These are phyloP conservation scores for Maniola hyperantus DNA, from an alignment of 2,888 invertebrate genomes.

Conservation along the genomic window DNA sequence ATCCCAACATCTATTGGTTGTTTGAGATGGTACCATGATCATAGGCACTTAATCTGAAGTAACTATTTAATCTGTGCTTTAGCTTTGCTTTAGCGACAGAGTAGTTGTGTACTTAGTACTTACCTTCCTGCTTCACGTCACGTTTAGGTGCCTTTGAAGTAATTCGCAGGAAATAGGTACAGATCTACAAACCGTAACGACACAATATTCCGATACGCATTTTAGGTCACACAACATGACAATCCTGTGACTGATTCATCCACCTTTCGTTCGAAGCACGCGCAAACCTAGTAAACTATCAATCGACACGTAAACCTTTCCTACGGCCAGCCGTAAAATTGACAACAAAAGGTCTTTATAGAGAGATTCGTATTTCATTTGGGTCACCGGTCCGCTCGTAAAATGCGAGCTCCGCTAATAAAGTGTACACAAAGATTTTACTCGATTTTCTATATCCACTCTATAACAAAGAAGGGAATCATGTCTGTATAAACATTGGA, in stretches of 20 bases:
- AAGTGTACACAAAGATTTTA: slow-evolving; percentile 51
- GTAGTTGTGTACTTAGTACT: too few species aligned
- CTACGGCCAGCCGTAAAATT: slow-evolving; percentile 74
- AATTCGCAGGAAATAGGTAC: background rate
- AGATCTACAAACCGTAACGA: background rate
- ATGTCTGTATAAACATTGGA: slow-evolving; percentile 5
- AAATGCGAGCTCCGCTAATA: slow-evolving; percentile 67
- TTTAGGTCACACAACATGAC: background rate
- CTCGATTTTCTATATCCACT: slow-evolving; percentile 21
- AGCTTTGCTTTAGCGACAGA: too few species aligned
- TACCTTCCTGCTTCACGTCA: too few species aligned
- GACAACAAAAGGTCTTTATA: slow-evolving; percentile 67
- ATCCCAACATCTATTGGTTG: too few species aligned
- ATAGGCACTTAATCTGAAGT: too few species aligned
- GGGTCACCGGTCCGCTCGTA: slow-evolving; percentile 67
- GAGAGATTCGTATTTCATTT: slow-evolving; percentile 73
- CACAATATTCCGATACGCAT: background rate
- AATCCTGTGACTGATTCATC: background rate
- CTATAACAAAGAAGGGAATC: slow-evolving; percentile 7
- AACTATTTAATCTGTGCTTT: too few species aligned
- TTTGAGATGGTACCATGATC: too few species aligned
- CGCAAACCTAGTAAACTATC: slow-evolving; percentile 44
- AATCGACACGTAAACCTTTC: slow-evolving; percentile 73
- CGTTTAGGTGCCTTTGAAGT: background rate
- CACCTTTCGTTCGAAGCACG: slow-evolving; percentile 15